Conservation (phyloP, 2,888 invertebrate genomes). For the Lingula anatina region DNA sequence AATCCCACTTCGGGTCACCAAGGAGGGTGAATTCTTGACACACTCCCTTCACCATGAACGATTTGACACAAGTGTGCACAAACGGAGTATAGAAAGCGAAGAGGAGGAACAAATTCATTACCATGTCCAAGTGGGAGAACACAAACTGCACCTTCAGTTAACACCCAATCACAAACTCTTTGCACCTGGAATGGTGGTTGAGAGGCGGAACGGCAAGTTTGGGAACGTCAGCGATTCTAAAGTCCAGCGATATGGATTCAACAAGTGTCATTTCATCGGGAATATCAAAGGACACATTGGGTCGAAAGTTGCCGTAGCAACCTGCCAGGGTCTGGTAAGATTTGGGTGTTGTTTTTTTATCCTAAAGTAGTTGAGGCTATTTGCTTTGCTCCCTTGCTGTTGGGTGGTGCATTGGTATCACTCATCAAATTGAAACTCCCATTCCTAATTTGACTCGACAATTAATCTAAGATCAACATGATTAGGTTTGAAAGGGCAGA, state of each 20-base stretch:
- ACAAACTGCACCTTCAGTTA: slow-evolving; percentile 48
- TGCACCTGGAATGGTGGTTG: slow-evolving; percentile 68
- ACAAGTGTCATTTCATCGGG: slow-evolving; percentile 75
- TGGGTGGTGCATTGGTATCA: too few species aligned
- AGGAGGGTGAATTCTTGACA: slow-evolving; percentile 25
- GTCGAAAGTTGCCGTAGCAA: slow-evolving; percentile 72
- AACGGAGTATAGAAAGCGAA: slow-evolving; percentile 16
- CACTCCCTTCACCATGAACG: slow-evolving; percentile 27
- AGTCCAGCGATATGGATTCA: slow-evolving; percentile 11
- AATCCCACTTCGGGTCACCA: slow-evolving; percentile 29
- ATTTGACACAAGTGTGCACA: slow-evolving; percentile 14
- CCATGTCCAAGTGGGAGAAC: slow-evolving; percentile 26
- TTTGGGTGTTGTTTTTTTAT: not conserved
- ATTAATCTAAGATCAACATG: too few species aligned
- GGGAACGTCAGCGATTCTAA: slow-evolving; percentile 30
- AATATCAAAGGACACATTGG: slow-evolving; percentile 65
- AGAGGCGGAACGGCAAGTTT: slow-evolving; percentile 58
- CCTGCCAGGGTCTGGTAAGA: slow-evolving; percentile 80
- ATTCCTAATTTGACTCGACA: too few species aligned
- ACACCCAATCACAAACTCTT: slow-evolving; percentile 64
- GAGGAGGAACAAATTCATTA: slow-evolving; percentile 24
- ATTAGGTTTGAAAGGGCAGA: too few species aligned
- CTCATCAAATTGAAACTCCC: too few species aligned
- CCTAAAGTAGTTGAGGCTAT: too few species aligned
- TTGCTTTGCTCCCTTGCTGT: too few species aligned